phyloP scores from a whole-genome alignment of 2,888 invertebrate species.

The Cosmorhoe ocellata region DNA sequence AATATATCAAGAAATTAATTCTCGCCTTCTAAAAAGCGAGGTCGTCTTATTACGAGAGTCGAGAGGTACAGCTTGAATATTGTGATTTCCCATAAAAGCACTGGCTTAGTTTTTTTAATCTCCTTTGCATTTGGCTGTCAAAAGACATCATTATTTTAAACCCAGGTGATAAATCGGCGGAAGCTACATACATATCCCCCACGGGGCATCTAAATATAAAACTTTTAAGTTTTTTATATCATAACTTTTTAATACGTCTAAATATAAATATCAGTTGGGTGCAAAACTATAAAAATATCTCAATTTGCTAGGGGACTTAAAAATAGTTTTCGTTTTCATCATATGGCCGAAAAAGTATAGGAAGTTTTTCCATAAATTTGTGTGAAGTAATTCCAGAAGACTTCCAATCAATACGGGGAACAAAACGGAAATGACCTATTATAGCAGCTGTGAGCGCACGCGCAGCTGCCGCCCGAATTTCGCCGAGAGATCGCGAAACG shows the following conservation, averaged over 20 bases:
- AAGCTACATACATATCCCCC: slow-evolving; percentile 49
- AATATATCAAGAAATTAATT: no score
- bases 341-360: no score
- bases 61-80: no score
- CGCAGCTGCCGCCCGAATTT: slow-evolving; percentile 78
- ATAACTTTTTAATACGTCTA: slow-evolving; percentile 44
- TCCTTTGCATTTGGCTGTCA: slow-evolving; percentile 41
- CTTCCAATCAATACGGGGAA: slow-evolving; percentile 46
- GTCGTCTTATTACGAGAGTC: no score
- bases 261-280: slow-evolving; percentile 39
- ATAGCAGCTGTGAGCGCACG: slow-evolving; percentile 65
- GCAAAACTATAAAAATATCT: slow-evolving; percentile 12
- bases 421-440: slow-evolving; percentile 77
- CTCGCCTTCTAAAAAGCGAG: no score
- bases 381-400: slow-evolving; percentile 9
- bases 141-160: slow-evolving; percentile 57
- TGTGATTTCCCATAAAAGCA: no score
- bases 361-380: neutral
- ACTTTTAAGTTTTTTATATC: slow-evolving; percentile 29
- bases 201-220: slow-evolving; percentile 54
- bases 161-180: slow-evolving; percentile 69
- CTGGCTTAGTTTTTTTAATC: no score
- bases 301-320: neutral
- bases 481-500: slow-evolving; percentile 79
- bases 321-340: no score